Conservation (phyloP, 2,888 invertebrate species). For the Microdon myrmicae region DNA sequence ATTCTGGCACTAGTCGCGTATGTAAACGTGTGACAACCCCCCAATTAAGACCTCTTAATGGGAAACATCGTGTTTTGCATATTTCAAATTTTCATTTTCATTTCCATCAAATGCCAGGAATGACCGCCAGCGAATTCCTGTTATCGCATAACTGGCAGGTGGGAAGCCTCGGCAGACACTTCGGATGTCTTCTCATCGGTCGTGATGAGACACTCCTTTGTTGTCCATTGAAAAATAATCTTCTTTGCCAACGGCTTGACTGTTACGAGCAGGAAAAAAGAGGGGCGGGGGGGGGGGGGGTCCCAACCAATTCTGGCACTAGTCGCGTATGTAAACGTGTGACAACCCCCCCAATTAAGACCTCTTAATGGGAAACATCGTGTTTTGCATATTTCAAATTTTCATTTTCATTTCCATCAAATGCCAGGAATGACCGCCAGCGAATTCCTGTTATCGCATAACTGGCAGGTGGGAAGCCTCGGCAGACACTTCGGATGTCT, state of each 20-base stretch:
- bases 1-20: constrained; percentile 45
- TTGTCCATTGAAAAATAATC: constrained; percentile 16
- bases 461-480: too few relatives aligned
- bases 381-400: constrained; percentile 51
- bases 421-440: constrained; percentile 22
- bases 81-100: constrained; percentile 51
- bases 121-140: constrained; percentile 28
- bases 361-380: constrained; percentile 48
- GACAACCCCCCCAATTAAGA: constrained; percentile 50
- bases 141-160: background rate
- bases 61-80: constrained; percentile 49
- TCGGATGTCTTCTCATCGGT: too few relatives aligned
- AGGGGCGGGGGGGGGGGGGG: too few relatives aligned
- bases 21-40: constrained; percentile 45
- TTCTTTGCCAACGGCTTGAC: too few relatives aligned
- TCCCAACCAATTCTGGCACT: constrained; percentile 47
- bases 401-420: constrained; percentile 47
- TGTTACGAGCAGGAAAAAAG: constrained; percentile 1
- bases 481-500: too few relatives aligned
- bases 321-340: constrained; percentile 41
- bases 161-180: too few relatives aligned
- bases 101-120: constrained; percentile 29
- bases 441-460: constrained; percentile 19
- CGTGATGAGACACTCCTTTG: constrained; percentile 16
- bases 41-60: constrained; percentile 51